phyloP scores from a whole-genome alignment of 2,797 vertebrate genomes.

The Pseudochirops cupreus region DNA sequence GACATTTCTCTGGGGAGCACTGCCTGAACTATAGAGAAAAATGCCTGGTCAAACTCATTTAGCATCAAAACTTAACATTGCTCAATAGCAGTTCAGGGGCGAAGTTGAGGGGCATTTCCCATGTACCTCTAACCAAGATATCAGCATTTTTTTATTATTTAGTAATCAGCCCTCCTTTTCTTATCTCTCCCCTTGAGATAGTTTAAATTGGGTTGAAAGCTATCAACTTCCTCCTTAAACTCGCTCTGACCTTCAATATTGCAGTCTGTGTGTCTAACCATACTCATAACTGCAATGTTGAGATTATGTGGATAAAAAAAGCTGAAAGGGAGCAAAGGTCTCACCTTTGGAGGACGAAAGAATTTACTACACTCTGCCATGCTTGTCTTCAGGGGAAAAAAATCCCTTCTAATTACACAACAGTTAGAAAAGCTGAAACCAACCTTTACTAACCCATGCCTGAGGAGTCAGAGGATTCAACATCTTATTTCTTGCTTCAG shows the following conservation, averaged over 20 bases:
- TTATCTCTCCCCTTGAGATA: constrained; percentile 30
- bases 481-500: background rate
- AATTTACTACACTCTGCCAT: background rate
- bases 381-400: background rate
- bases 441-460: background rate
- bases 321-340: background rate
- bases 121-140: background rate
- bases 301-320: background rate
- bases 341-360: background rate
- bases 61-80: constrained; percentile 50
- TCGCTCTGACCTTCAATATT: background rate
- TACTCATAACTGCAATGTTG: background rate
- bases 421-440: background rate
- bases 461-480: background rate
- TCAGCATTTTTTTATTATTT: constrained; percentile 35
- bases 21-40: constrained; percentile 61
- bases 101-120: constrained; percentile 49
- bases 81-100: constrained; percentile 29
- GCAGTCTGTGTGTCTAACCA: background rate
- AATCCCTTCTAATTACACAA: background rate
- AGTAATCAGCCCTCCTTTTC: constrained; percentile 25
- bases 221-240: constrained; percentile 34
- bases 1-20: background rate
- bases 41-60: constrained; percentile 61
- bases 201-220: constrained; percentile 32